These are phyloP conservation scores for Notospermus geniculatus DNA, from an alignment of 1,140 invertebrate genomes.

Conservation along the genomic window DNA sequence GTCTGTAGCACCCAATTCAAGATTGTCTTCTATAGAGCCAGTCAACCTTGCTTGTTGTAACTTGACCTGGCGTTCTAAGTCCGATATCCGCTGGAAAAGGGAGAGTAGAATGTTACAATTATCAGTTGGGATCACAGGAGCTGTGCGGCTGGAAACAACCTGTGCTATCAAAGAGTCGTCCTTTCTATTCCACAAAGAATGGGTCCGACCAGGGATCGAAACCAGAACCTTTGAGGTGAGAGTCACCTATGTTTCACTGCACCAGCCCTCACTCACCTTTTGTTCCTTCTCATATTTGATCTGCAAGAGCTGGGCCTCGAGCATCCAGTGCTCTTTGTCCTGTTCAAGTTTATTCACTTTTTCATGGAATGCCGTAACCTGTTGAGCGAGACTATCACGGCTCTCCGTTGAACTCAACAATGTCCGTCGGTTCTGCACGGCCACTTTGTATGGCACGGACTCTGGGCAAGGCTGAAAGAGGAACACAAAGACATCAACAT, in stretches of 20 bases:
- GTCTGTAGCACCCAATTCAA: slow-evolving; percentile 17
- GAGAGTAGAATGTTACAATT: not conserved
- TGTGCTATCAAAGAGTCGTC: too few species aligned
- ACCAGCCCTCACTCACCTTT: slow-evolving; percentile 41
- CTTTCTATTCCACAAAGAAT: not conserved
- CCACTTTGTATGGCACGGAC: slow-evolving; percentile 46
- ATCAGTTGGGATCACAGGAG: too few species aligned
- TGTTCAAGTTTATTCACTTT: slow-evolving; percentile 51
- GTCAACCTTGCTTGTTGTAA: not conserved
- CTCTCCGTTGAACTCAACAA: slow-evolving; percentile 51
- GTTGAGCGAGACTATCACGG: slow-evolving; percentile 48
- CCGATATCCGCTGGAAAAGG: not conserved
- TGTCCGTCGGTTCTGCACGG: slow-evolving; percentile 49
- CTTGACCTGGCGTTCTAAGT: slow-evolving; percentile 4
- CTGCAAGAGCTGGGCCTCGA: slow-evolving; percentile 57
- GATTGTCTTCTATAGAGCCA: slow-evolving; percentile 37
- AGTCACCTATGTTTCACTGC: too few species aligned
- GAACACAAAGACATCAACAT: slow-evolving; percentile 15
- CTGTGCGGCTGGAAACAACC: too few species aligned
- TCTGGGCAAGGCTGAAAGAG: slow-evolving; percentile 42
- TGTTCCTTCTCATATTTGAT: slow-evolving; percentile 56
- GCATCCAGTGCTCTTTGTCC: slow-evolving; percentile 60
- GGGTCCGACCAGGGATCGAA: too few species aligned
- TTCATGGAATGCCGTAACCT: slow-evolving; percentile 48
- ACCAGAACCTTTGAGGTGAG: too few species aligned